phyloP scores from a whole-genome alignment of 2,113 vertebrate species.

The Vulpes ferrilata region DNA sequence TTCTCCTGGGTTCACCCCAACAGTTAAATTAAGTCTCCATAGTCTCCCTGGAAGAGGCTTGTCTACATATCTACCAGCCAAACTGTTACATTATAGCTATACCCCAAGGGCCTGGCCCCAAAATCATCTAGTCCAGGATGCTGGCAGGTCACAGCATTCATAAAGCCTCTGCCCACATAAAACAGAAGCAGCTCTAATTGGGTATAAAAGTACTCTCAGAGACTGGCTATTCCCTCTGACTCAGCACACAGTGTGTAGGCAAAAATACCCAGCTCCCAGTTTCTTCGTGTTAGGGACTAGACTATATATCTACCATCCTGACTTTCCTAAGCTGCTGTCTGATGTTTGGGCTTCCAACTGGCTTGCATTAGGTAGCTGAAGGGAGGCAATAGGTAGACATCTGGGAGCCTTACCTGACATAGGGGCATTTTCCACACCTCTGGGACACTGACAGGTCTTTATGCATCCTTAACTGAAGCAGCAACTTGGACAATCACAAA shows the following conservation, averaged over 20 bases:
- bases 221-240: not conserved
- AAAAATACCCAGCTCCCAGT: not conserved
- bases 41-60: not conserved
- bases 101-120: not conserved
- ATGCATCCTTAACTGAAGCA: not conserved
- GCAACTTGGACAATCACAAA: not conserved
- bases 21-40: not conserved
- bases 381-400: not conserved
- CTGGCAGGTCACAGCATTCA: not conserved
- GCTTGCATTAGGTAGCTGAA: not conserved
- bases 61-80: not conserved
- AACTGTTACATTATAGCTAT: not conserved
- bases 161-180: not conserved
- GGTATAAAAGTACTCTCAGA: not conserved
- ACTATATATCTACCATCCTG: not conserved
- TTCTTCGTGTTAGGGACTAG: not conserved
- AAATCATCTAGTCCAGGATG: not conserved
- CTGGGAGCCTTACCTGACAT: not conserved
- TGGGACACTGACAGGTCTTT: not conserved
- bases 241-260: not conserved
- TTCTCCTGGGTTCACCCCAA: not conserved
- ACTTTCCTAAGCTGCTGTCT: not conserved
- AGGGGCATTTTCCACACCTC: not conserved
- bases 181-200: not conserved
- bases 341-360: not conserved